Base-by-base conservation (phyloP, 2,888 invertebrate species). In the Harpalus rubripes region DNA sequence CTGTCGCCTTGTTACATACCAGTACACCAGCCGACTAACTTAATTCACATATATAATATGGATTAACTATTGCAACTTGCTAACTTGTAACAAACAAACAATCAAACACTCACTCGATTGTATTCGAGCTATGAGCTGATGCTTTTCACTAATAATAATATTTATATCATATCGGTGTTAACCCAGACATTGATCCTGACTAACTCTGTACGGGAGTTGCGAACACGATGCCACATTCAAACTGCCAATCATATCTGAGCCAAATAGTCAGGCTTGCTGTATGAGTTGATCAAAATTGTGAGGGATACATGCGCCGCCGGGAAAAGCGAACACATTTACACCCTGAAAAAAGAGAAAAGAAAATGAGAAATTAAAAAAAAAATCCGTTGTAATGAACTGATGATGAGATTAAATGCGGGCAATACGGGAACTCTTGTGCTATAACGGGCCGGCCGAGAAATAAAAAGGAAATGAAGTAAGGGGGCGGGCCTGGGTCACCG, bases 161-260 rank as follows among this genome's bases (percentile, higher is more conserved):
- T n/a, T 56, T 22, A 56, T 18, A n/a, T 56, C 56, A 59, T 39
- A 59, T 52, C 79, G 56, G 79, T 79, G 15, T 76, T 78, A 58
- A 56, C 59, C 52, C 59, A 32, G 12, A 59, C 61, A 39, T 7
- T 41, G 80, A 59, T 18, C 39, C 41, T 80, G 80, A 84, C 84
- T 84, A 84, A 84, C 84, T 84, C 78, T 80, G 59, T 63, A 82
- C 52, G 82, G 82, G 82, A 82, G 74, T 74, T 65, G 56, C n/a
- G 85, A 85, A 85, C 85, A 85, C 90, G 87, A 89, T 93, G 93
- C 93, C 93, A 93, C 93, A 92, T 90, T 93, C 93, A 93, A 93
- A 93, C 92, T 92, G 90, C 90, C 92, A 90, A 93, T 93, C 93
- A 93, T 93, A 93, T 93, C 93, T 93, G 93, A 93, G 93, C 93